These are phyloP conservation scores for Auanema freiburgensis DNA, from an alignment of 2,888 invertebrate species.

Conservation along the genomic window DNA sequence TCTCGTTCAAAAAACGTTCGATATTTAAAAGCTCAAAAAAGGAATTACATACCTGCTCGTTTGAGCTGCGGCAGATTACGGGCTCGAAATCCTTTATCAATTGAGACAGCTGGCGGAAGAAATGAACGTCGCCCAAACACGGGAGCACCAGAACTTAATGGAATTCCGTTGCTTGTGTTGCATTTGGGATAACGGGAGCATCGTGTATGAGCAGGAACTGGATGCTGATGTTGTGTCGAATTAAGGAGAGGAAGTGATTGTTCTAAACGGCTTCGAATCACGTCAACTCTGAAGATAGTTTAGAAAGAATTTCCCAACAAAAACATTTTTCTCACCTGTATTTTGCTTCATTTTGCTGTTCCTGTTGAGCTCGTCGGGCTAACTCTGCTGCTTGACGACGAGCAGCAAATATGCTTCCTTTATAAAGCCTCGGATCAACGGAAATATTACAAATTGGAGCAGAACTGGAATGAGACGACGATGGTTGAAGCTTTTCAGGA, in stretches of 20 bases:
- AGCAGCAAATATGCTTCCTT: slow-evolving; percentile 53
- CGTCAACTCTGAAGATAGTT: slow-evolving; percentile 13
- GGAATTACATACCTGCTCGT: too few species aligned
- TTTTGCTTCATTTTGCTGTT: neutral
- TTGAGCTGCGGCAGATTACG: too few species aligned
- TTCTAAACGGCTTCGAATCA: slow-evolving; percentile 16
- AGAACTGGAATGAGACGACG: neutral
- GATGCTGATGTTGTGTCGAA: neutral
- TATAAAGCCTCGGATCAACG: slow-evolving; percentile 51
- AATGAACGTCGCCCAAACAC: too few species aligned
- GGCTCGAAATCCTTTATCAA: slow-evolving; percentile 16
- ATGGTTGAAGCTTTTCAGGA: too few species aligned
- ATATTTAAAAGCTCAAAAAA: too few species aligned
- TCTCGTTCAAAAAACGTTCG: too few species aligned
- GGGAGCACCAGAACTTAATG: too few species aligned
- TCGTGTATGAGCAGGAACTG: too few species aligned
- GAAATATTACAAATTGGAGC: slow-evolving; percentile 28
- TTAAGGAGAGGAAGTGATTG: slow-evolving; percentile 10
- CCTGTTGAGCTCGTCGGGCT: slow-evolving; percentile 9
- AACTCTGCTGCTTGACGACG: slow-evolving; percentile 29
- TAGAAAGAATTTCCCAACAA: neutral
- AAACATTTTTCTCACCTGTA: neutral
- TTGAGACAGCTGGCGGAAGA: slow-evolving; percentile 12
- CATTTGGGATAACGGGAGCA: too few species aligned
- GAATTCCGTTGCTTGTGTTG: too few species aligned